A percentile compares a stretch with the other conserved stretches of the same genome.
Conservation (phyloP, 2,888 invertebrate genomes). For the Ochropacha duplaris region DNA sequence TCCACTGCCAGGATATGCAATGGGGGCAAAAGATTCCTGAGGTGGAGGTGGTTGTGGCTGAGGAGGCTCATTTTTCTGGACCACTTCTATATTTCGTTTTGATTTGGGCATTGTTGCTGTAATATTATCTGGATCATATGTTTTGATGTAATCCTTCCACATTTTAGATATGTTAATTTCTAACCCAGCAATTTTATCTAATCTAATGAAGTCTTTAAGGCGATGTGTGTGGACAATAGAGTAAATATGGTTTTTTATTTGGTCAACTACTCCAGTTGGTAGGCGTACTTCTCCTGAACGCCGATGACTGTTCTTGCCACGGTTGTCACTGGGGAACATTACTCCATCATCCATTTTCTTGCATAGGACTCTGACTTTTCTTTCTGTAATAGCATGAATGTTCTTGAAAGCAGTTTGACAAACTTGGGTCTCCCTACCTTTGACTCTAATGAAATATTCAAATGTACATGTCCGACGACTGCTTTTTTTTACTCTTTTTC, state of each 20-base stretch:
- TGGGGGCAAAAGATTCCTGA: slow-evolving; percentile 62
- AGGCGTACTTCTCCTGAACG: slow-evolving; percentile 78
- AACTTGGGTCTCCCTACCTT: slow-evolving; percentile 81
- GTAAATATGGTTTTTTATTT: slow-evolving; percentile 81
- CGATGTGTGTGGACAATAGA: slow-evolving; percentile 79
- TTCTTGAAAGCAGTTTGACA: slow-evolving; percentile 83
- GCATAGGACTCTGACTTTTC: slow-evolving; percentile 81
- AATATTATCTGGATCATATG: slow-evolving; percentile 79
- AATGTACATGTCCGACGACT: slow-evolving; percentile 81
- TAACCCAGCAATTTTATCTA: slow-evolving; percentile 80
- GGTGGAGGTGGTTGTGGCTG: slow-evolving; percentile 41
- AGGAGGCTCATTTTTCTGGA: slow-evolving; percentile 43
- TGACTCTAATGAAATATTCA: slow-evolving; percentile 81
- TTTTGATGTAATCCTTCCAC: slow-evolving; percentile 83
- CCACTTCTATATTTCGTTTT: slow-evolving; percentile 62
- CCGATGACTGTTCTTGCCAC: slow-evolving; percentile 80
- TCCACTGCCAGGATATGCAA: slow-evolving; percentile 73
- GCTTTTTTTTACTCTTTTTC: slow-evolving; percentile 80
- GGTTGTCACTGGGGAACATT: slow-evolving; percentile 82
- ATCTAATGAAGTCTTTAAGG: slow-evolving; percentile 77
- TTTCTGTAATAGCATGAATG: slow-evolving; percentile 82
- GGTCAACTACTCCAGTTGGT: slow-evolving; percentile 72
- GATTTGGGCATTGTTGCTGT: slow-evolving; percentile 76
- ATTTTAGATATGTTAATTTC: slow-evolving; percentile 83
- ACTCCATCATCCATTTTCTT: slow-evolving; percentile 84